These are phyloP conservation scores for Petromus typicus DNA, from an alignment of 2,113 vertebrate species.

Conservation along the genomic window DNA sequence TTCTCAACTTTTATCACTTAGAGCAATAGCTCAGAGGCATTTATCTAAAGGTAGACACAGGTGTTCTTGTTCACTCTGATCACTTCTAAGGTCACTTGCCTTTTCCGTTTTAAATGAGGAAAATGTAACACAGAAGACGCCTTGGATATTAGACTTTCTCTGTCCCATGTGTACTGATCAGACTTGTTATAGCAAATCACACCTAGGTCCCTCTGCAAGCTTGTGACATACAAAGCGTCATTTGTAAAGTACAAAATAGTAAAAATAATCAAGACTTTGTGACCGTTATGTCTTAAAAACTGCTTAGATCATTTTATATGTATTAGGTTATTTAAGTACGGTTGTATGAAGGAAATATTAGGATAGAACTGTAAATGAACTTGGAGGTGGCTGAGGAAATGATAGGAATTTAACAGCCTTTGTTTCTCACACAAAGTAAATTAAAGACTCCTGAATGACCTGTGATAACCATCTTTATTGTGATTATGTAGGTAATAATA, in stretches of 20 bases:
- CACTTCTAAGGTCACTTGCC: background rate
- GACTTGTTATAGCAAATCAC: slow-evolving; percentile 17
- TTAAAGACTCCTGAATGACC: background rate
- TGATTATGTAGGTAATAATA: background rate
- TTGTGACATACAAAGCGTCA: background rate
- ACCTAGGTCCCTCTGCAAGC: background rate
- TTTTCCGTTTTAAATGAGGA: slow-evolving; percentile 43
- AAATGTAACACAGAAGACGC: background rate
- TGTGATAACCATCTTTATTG: background rate
- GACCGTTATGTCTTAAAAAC: background rate
- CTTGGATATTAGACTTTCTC: background rate
- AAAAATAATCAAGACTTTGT: background rate
- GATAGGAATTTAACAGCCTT: background rate
- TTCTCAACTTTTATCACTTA: background rate
- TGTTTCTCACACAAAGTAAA: slow-evolving; percentile 43
- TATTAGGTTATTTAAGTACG: background rate
- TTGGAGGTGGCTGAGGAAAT: slow-evolving; percentile 10
- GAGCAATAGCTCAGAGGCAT: slow-evolving; percentile 1
- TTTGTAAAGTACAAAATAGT: slow-evolving; percentile 10
- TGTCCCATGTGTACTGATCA: background rate
- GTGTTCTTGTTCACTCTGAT: slow-evolving; percentile 10
- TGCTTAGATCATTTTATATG: background rate
- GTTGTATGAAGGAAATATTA: background rate
- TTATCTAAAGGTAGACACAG: slow-evolving; percentile 10
- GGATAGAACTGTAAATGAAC: background rate